A percentile compares a stretch with the other conserved stretches of the same genome.
phyloP scores from a whole-genome alignment of 2,888 invertebrate species.

The Acanthosepion pharaonis region DNA sequence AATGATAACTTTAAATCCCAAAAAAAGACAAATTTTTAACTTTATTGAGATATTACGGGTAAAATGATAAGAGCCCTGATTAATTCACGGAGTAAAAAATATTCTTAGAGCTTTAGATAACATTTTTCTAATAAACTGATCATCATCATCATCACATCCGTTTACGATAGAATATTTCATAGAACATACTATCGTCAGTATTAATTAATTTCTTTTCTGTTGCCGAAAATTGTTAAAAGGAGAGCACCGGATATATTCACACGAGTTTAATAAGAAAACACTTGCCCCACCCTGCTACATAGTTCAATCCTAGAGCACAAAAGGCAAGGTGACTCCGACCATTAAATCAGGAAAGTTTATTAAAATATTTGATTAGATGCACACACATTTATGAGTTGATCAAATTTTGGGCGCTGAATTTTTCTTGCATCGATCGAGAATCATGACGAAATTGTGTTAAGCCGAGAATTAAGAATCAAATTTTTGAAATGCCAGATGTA shows the following conservation, averaged over 20 bases:
- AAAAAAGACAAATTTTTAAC: too few species aligned
- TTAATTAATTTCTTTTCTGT: neutral
- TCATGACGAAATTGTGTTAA: neutral
- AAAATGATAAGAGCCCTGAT: too few species aligned
- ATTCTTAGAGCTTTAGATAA: too few species aligned
- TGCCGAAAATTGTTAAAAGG: neutral
- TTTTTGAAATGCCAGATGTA: slow-evolving; percentile 33
- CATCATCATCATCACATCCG: too few species aligned
- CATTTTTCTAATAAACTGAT: too few species aligned
- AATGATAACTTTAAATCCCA: too few species aligned
- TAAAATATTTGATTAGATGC: neutral
- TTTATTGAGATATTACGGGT: too few species aligned
- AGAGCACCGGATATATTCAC: neutral
- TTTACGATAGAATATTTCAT: too few species aligned
- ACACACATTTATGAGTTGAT: neutral
- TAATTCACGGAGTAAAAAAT: too few species aligned
- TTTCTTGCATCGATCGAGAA: neutral
- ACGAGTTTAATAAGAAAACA: neutral
- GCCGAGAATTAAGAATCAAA: neutral
- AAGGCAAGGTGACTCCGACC: neutral
- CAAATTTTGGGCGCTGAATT: neutral
- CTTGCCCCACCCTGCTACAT: neutral
- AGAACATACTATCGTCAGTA: too few species aligned
- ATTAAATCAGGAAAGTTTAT: slow-evolving; percentile 21
- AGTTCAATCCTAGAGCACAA: neutral